Evolutionary conservation across 1,140 invertebrate species (phyloP).

Genomic region (Cydia amplana): DNA sequence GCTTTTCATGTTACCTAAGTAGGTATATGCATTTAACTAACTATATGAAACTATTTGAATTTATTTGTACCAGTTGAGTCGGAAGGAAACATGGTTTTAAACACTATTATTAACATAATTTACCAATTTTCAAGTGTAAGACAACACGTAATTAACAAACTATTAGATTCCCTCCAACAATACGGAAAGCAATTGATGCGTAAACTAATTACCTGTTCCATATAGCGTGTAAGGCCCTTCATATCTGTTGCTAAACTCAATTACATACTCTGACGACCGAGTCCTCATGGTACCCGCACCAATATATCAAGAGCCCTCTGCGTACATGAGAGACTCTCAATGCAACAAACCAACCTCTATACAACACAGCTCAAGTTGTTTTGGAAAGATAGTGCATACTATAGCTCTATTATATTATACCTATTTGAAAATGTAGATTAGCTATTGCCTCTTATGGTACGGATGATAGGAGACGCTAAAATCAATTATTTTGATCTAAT

Average conservation of each 20-base stretch:
- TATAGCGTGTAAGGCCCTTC: constrained; percentile 65
- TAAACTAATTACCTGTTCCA: constrained; percentile 69
- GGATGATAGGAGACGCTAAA: constrained; percentile 53
- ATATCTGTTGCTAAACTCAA: constrained; percentile 67
- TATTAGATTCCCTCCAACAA: constrained; percentile 51
- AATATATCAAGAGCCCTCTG: constrained; percentile 46
- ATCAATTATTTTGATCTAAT: constrained; percentile 69
- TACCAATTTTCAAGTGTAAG: neutral
- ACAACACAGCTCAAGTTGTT: constrained; percentile 49
- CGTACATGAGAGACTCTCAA: constrained; percentile 10
- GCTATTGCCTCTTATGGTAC: constrained; percentile 64
- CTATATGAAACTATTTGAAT: too few species aligned
- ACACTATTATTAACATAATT: neutral
- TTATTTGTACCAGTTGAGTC: too few species aligned
- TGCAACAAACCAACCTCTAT: constrained; percentile 33
- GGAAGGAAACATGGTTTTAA: too few species aligned
- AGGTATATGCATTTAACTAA: too few species aligned
- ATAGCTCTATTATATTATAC: constrained; percentile 57
- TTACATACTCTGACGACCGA: constrained; percentile 69
- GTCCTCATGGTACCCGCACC: constrained; percentile 49
- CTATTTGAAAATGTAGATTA: constrained; percentile 74
- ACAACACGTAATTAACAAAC: constrained; percentile 17
- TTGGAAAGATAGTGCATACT: constrained; percentile 48
- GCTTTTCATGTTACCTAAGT: too few species aligned
- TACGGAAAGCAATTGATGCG: constrained; percentile 61